Base-by-base conservation (phyloP, 2,797 vertebrate genomes). In the Discoglossus pictus region DNA sequence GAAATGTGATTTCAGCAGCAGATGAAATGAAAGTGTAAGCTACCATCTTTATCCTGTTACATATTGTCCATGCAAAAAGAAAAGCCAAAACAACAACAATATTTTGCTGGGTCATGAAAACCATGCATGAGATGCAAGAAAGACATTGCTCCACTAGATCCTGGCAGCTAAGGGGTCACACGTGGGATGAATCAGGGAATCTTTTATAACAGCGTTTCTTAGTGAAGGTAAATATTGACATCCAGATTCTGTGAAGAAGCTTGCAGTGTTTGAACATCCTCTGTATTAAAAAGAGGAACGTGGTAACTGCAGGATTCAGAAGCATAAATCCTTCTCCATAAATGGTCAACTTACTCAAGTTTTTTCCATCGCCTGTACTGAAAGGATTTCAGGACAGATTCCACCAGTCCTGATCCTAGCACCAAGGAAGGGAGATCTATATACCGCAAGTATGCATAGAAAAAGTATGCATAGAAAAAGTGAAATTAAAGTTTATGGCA, bases 261-360 rank as follows among this genome's bases (percentile, higher is more conserved):
- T 65, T 7, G 2, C 42, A 7, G 38, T 56, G 55, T 3, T 15
- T 36, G 72, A 68, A 48, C 27, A 31, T 61, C 3, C 60, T 40
- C 38, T 20, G n/a, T 43, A 51, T 42, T 34, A 51, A 43, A 38
- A 39, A 58, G 39, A 25, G 17, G 48, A 51, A 16, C 46, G 20
- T 50, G 38, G 35, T 43, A 58, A 43, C 43, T 40, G 35, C 24
- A 50, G 2, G 34, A 58, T 67, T 59, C 64, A 67, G 64, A 35
- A 40, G 67, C 43, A 50, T 35, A 17, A 42, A 1, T 23, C 8
- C 25, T 64, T 79, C 51, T 76, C 74, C 78, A 80, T 82, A 82
- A 79, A 83, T 83, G 79, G 81, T 50, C 53, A 64, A 47, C 52
- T 51, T 44, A 42, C 5, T 43, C 23, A 31, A n/a, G 60, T 25